These are phyloP conservation scores for Troglohyphantes excavatus DNA, from an alignment of 2,888 invertebrate species.

Conservation along the genomic window DNA sequence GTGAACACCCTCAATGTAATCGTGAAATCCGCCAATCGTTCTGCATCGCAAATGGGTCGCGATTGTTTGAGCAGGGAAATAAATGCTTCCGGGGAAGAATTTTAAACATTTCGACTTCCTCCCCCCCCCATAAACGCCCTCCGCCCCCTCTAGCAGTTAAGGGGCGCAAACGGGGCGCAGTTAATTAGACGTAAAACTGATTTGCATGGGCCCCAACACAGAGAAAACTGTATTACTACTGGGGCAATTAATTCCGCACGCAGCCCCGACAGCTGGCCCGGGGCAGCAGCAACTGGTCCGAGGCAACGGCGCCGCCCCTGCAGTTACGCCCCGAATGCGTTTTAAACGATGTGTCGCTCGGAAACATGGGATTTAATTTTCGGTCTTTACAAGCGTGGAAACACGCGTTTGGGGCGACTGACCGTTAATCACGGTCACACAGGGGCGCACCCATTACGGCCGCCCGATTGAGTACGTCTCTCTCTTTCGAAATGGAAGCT, in stretches of 20 bases:
- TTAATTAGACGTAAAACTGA: slow-evolving; percentile 77
- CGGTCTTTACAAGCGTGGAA: slow-evolving; percentile 68
- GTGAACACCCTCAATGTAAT: not conserved
- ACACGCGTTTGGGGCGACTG: slow-evolving; percentile 64
- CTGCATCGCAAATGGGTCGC: slow-evolving; percentile 73
- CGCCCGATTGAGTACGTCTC: slow-evolving; percentile 65
- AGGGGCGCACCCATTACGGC: slow-evolving; percentile 58
- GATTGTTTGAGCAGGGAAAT: slow-evolving; percentile 75
- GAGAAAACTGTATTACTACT: slow-evolving; percentile 74
- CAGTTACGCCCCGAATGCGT: no score
- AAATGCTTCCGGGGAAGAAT: slow-evolving; percentile 69
- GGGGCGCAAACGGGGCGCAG: slow-evolving; percentile 63
- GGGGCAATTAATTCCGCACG: slow-evolving; percentile 73
- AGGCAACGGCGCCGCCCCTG: slow-evolving; percentile 13
- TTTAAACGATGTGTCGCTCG: slow-evolving; percentile 59
- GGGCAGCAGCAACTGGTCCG: slow-evolving; percentile 72
- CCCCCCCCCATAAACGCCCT: slow-evolving; percentile 49
- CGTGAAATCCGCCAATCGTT: slow-evolving; percentile 57
- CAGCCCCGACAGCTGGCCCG: slow-evolving; percentile 59
- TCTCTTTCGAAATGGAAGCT: slow-evolving; percentile 38
- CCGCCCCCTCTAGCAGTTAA: slow-evolving; percentile 63
- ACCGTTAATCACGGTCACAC: slow-evolving; percentile 68
- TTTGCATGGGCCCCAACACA: slow-evolving; percentile 61
- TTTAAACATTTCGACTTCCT: slow-evolving; percentile 66
- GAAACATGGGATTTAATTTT: slow-evolving; percentile 75